Conservation (phyloP, 2,797 vertebrate genomes). For the Dendrocincla tyrannina region DNA sequence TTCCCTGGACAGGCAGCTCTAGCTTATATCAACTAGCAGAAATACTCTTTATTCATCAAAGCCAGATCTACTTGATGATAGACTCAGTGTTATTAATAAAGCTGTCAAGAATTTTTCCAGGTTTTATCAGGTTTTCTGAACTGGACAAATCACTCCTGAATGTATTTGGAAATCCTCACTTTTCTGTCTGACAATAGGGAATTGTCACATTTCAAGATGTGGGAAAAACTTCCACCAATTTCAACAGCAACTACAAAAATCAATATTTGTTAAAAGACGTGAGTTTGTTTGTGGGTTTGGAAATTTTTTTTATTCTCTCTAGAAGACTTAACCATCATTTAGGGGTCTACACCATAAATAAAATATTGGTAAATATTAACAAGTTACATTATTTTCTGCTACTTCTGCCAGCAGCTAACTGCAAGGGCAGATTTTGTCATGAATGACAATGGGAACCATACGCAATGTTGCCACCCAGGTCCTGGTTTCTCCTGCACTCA, state of each 20-base stretch:
- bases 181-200: background rate
- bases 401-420: background rate
- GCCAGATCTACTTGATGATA: background rate
- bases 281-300: background rate
- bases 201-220: background rate
- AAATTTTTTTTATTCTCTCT: background rate
- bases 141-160: background rate
- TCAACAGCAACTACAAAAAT: background rate
- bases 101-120: background rate
- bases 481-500: background rate
- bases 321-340: background rate
- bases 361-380: background rate
- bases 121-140: constrained; percentile 20
- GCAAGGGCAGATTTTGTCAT: background rate
- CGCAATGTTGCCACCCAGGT: background rate
- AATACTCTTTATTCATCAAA: background rate
- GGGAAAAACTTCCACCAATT: background rate
- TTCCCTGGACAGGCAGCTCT: background rate
- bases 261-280: background rate
- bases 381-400: background rate
- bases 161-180: background rate
- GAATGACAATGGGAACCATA: background rate
- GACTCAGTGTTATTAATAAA: background rate
- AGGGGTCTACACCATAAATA: background rate
- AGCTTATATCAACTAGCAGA: background rate